phyloP scores from a whole-genome alignment of 2,888 invertebrate species.

The Ornithoptera priamus region DNA sequence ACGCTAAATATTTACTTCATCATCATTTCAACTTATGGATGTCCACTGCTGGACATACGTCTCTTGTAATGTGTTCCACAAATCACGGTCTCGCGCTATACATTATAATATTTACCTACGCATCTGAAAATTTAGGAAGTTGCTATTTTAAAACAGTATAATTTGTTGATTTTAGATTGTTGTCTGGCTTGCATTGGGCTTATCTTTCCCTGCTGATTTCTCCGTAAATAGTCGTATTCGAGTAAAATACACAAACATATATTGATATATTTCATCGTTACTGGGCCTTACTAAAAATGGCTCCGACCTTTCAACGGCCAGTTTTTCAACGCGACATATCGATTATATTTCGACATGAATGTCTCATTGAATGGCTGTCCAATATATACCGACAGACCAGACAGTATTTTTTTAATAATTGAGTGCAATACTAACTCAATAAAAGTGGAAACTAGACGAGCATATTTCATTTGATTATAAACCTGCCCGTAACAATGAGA shows the following conservation, averaged over 20 bases:
- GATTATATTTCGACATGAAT: constrained; percentile 12
- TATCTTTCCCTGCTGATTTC: background rate
- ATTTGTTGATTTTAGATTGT: background rate
- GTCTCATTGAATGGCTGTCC: background rate
- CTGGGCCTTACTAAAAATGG: constrained; percentile 23
- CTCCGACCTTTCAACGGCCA: constrained; percentile 23
- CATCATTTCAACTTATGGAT: too few relatives aligned
- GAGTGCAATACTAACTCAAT: too few relatives aligned
- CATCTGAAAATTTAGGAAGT: background rate
- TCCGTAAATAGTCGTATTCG: constrained; percentile 6
- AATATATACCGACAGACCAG: background rate
- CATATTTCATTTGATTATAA: too few relatives aligned
- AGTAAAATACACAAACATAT: background rate
- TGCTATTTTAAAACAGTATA: background rate
- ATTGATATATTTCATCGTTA: constrained; percentile 4
- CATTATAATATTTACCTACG: background rate
- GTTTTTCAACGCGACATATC: constrained; percentile 22
- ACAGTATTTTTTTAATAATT: background rate
- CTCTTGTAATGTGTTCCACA: too few relatives aligned
- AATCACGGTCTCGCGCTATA: too few relatives aligned
- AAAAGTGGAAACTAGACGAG: too few relatives aligned
- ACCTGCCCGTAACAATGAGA: too few relatives aligned
- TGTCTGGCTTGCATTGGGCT: background rate
- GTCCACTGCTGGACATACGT: too few relatives aligned
- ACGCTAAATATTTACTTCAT: too few relatives aligned